Evolutionary conservation across 2,113 vertebrate species (phyloP).

Genomic region (Dicentrarchus labrax): DNA sequence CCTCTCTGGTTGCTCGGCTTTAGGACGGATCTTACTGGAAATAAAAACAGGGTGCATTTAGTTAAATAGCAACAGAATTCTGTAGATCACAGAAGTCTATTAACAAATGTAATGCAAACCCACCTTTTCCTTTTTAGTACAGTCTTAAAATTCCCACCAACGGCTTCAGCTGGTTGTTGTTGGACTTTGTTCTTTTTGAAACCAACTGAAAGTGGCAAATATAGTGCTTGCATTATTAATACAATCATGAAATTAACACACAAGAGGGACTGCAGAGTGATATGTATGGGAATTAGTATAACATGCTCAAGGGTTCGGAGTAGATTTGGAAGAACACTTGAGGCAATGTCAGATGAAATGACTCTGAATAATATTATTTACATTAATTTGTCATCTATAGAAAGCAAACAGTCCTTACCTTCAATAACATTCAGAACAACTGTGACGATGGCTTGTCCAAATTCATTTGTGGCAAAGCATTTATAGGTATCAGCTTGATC

Average conservation of each 20-base stretch:
- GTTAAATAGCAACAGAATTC: neutral
- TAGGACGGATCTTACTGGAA: slow-evolving; percentile 70
- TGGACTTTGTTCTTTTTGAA: slow-evolving; percentile 84
- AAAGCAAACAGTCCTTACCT: slow-evolving; percentile 80
- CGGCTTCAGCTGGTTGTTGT: slow-evolving; percentile 26
- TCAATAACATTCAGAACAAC: slow-evolving; percentile 88
- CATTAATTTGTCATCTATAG: neutral
- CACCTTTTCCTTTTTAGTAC: slow-evolving; percentile 78
- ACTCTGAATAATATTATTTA: neutral
- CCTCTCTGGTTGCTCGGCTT: slow-evolving; percentile 47
- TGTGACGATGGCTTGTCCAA: slow-evolving; percentile 86
- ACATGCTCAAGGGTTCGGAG: neutral
- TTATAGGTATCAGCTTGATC: slow-evolving; percentile 89
- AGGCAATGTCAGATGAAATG: neutral
- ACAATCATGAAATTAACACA: neutral
- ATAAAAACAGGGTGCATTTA: neutral
- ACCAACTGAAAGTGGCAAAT: slow-evolving; percentile 82
- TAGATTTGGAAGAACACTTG: neutral
- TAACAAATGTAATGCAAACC: neutral
- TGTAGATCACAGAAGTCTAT: neutral
- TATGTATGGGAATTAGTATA: neutral
- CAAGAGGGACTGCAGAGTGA: neutral
- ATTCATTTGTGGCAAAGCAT: slow-evolving; percentile 86
- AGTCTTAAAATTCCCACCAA: slow-evolving; percentile 54
- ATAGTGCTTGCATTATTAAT: slow-evolving; percentile 4